phyloP scores from a whole-genome alignment of 2,888 invertebrate species.

The Pseudococcus viburni region DNA sequence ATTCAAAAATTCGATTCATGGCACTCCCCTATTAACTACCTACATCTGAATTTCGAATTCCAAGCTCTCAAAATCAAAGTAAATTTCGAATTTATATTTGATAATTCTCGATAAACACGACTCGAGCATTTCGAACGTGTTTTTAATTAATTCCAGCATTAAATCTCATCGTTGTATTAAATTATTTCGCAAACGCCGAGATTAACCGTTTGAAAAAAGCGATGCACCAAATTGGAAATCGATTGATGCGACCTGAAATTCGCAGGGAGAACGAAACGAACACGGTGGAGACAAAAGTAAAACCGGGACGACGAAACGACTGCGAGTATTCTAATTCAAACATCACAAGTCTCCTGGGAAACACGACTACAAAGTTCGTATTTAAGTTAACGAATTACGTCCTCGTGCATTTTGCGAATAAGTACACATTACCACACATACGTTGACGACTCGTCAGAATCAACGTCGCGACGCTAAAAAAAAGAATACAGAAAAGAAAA shows the following conservation, averaged over 20 bases:
- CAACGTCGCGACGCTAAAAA: not conserved
- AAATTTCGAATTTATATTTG: not conserved
- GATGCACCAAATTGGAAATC: conserved; percentile 8
- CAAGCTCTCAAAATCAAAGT: too few species aligned
- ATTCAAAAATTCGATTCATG: too few species aligned
- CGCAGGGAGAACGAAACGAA: not conserved
- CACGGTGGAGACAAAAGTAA: not conserved
- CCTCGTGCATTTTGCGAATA: not conserved
- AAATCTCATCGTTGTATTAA: not conserved
- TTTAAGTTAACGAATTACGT: not conserved
- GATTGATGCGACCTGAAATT: conserved; percentile 22
- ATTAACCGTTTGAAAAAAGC: not conserved
- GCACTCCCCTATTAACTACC: too few species aligned
- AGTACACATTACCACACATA: not conserved
- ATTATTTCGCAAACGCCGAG: not conserved
- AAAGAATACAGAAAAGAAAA: not conserved
- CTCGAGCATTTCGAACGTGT: not conserved
- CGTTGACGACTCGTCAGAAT: not conserved
- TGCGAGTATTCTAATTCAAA: not conserved
- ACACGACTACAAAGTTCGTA: not conserved
- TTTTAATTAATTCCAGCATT: conserved; percentile 25
- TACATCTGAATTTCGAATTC: too few species aligned
- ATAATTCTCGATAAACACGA: not conserved
- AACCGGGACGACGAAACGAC: not conserved
- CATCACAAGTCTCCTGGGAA: not conserved